Evolutionary conservation across 1,140 invertebrate genomes (phyloP), one percentile per base, ranked within the genome.

Genomic region (Bombus haemorrhoidalis): DNA sequence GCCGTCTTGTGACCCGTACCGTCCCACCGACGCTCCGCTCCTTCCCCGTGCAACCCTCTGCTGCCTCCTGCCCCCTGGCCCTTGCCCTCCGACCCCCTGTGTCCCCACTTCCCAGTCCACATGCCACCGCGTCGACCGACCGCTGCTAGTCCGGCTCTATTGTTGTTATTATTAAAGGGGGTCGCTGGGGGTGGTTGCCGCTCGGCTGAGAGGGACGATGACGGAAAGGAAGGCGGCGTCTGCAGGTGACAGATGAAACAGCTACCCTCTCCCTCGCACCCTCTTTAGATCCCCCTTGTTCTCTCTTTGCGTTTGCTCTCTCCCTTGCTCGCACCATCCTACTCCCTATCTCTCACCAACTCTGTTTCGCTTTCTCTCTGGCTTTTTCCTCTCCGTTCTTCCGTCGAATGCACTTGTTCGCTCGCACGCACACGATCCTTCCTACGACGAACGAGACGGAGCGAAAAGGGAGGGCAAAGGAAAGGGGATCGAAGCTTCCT

Each of bases 141-240:
- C 93, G 92, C 92, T 90, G 91, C 92, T 93, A 91, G 93, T 91
- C 93, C 91, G 81, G 86, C 89, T 93, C 94, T 91, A 95, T 94
- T 95, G 94, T 95, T 95, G 94, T 95, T 95, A 93, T 95, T 95
- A 94, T 94, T 94, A 94, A 95, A 94, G 93, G 91, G 90, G 92
- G 90, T 88, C 79, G 88, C 68, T 68, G 78, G 86, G 64, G 86
- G 90, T 83, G 87, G 77, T 74, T 85, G 85, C 86, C 90, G 90
- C 86, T 82, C 83, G 89, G 86, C 87, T 83, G 90, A 92, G 93
- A 92, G 92, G 91, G 91, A 93, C 90, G 94, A 94, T 95, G 94
- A 95, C 94, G 94, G 93, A 95, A 95, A 95, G 94, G 93, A 95
- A 95, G 94, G 93, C 94, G 93, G 94, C 94, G 94, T 95, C 94